These are phyloP conservation scores for Prionailurus bengalensis DNA, from an alignment of 2,113 vertebrate species.

Conservation along the genomic window DNA sequence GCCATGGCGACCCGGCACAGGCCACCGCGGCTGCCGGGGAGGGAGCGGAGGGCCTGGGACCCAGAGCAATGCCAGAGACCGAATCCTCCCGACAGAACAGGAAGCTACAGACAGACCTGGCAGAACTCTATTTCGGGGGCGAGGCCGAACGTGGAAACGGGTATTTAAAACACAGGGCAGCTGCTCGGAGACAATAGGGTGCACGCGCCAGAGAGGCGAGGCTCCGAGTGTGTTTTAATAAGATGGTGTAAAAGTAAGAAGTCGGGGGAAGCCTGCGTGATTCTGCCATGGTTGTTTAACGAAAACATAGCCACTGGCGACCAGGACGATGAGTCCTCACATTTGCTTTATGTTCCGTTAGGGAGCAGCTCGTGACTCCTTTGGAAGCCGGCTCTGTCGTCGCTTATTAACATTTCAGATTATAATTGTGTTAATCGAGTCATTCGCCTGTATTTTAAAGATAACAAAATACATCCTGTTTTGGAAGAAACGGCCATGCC, in stretches of 20 bases:
- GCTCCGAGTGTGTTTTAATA: background rate
- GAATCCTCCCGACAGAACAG: background rate
- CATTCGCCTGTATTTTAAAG: conserved; percentile 27
- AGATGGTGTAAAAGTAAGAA: background rate
- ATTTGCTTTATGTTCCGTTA: background rate
- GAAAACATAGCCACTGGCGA: background rate
- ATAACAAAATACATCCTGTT: background rate
- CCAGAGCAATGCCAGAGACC: background rate
- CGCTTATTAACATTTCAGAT: conserved; percentile 63
- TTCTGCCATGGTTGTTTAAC: background rate
- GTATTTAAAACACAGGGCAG: conserved; percentile 33
- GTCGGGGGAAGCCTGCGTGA: background rate
- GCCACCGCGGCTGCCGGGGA: background rate
- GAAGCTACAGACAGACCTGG: background rate
- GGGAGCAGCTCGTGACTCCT: background rate
- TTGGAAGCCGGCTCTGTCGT: background rate
- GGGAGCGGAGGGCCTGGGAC: background rate
- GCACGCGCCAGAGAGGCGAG: background rate
- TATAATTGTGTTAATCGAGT: background rate
- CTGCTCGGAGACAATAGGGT: background rate
- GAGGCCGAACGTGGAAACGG: background rate
- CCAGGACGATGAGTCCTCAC: background rate
- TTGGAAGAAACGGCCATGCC: background rate
- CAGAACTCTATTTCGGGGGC: background rate
- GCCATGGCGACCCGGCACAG: conserved; percentile 27